phyloP scores from a whole-genome alignment of 2,888 invertebrate species.

The Fragum fragum region DNA sequence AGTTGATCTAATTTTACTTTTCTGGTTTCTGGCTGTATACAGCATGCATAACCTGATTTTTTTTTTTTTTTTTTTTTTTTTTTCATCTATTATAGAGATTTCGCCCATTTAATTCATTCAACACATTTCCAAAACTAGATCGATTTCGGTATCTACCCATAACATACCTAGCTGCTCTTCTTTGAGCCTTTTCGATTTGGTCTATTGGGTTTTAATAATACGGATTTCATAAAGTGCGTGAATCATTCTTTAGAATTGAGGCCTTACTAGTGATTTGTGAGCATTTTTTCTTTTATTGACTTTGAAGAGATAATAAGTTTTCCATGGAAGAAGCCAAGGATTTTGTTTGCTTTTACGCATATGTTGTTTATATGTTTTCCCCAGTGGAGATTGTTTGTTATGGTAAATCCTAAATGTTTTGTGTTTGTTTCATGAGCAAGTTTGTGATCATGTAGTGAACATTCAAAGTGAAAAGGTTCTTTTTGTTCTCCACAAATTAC shows the following conservation, averaged over 20 bases:
- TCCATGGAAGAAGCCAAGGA: conserved; percentile 31
- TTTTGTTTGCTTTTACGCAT: conserved; percentile 16
- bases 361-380: conserved; percentile 17
- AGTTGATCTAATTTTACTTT: background rate
- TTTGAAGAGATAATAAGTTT: conserved; percentile 27
- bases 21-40: no score
- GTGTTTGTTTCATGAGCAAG: conserved; percentile 24
- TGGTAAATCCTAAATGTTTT: conserved; percentile 42
- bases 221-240: background rate
- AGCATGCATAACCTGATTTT: no score
- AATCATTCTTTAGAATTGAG: background rate
- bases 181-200: background rate
- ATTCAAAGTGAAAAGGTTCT: conserved; percentile 19
- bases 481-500: conserved; percentile 34
- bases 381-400: conserved; percentile 38
- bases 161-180: background rate
- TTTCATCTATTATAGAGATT: no score
- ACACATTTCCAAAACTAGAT: no score
- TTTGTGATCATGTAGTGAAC: conserved; percentile 34
- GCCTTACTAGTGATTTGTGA: conserved; percentile 32
- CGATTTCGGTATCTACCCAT: no score
- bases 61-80: no score
- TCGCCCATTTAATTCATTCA: no score
- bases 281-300: conserved; percentile 5
- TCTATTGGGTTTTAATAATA: background rate